Evolutionary conservation across 2,888 invertebrate genomes (phyloP).

Genomic region (Apoda limacodes): DNA sequence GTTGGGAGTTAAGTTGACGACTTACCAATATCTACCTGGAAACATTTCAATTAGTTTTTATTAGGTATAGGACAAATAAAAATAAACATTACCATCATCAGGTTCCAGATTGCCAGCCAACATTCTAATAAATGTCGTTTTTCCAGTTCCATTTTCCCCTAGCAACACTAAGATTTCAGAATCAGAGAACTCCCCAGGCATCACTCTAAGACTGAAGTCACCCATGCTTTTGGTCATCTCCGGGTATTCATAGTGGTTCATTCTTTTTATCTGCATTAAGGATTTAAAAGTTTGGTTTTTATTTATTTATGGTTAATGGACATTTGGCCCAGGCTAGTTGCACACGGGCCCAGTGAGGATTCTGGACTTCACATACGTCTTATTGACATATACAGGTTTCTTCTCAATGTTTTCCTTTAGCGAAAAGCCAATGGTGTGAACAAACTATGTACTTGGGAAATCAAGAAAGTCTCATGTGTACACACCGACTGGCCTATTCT

Average conservation of each 20-base stretch:
- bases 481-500: too few species aligned
- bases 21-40: too few species aligned
- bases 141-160: conserved; percentile 98
- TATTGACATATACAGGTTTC: too few species aligned
- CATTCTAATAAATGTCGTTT: conserved; percentile 99
- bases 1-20: too few species aligned
- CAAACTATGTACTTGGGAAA: too few species aligned
- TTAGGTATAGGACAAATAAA: background rate
- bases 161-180: conserved; percentile 98
- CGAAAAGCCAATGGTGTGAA: too few species aligned
- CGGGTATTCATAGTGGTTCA: conserved; percentile 97
- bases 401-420: too few species aligned
- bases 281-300: too few species aligned
- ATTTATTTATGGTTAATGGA: background rate
- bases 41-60: background rate
- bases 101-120: conserved; percentile 95
- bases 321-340: too few species aligned
- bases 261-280: conserved; percentile 78
- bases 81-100: conserved; percentile 72
- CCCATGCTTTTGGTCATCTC: conserved; percentile 90
- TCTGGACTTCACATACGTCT: too few species aligned
- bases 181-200: conserved; percentile 96
- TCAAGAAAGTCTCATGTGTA: too few species aligned
- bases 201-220: conserved; percentile 81
- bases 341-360: too few species aligned